A percentile compares a stretch with the other conserved stretches of the same genome.
Evolutionary conservation across 2,888 invertebrate genomes (phyloP).

Genomic region (Drosophila acutilabella): DNA sequence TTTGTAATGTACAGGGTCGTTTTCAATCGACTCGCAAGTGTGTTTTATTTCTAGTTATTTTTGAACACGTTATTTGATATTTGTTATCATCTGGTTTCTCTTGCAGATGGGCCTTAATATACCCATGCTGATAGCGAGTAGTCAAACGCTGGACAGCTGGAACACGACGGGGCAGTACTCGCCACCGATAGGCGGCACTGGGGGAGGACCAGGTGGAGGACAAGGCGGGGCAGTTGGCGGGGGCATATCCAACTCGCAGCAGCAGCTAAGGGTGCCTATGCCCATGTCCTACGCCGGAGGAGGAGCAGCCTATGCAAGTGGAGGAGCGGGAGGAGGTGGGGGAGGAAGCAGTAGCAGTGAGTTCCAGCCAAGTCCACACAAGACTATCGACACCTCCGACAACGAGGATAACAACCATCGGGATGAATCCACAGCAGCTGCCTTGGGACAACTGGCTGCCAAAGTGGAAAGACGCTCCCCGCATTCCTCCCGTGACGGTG

Average conservation of each 20-base stretch:
- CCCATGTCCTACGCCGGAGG: constrained; percentile 70
- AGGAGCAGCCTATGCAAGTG: constrained; percentile 31
- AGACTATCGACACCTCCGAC: constrained; percentile 81
- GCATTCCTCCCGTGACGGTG: constrained; percentile 2
- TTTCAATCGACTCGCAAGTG: no score
- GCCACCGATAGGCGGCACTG: constrained; percentile 71
- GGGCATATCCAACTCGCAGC: constrained; percentile 51
- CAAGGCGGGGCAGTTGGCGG: constrained; percentile 43
- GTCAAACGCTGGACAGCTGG: constrained; percentile 81
- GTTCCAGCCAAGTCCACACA: constrained; percentile 79
- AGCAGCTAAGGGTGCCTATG: constrained; percentile 76
- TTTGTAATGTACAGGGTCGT: no score
- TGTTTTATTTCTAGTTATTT: no score
- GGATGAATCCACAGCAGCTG: constrained; percentile 62
- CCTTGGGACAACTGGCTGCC: constrained; percentile 65
- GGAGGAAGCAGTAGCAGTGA: constrained; percentile 83
- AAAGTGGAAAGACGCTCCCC: constrained; percentile 78
- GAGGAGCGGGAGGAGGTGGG: constrained; percentile 26
- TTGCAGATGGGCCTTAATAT: constrained; percentile 83
- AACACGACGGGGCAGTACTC: constrained; percentile 82
- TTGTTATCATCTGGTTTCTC: background rate
- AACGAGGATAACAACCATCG: constrained; percentile 76
- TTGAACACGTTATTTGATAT: background rate
- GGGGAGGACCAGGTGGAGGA: constrained; percentile 30
- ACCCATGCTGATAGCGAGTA: constrained; percentile 82